phyloP scores from a whole-genome alignment of 2,888 invertebrate species.

The Caenorhabditis sp. region DNA sequence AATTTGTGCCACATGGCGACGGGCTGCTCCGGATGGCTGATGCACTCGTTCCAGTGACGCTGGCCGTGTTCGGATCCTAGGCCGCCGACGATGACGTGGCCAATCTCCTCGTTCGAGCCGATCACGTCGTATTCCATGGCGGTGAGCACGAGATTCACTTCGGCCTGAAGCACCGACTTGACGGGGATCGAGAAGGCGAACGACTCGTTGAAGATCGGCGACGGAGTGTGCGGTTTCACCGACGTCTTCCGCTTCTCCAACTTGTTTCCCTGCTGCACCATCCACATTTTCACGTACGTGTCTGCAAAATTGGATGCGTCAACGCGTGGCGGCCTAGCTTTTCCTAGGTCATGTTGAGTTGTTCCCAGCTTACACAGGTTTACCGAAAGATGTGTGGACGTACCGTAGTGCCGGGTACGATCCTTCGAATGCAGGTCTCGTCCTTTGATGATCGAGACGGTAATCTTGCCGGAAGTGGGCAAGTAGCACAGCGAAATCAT shows the following conservation, averaged over 20 bases:
- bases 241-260: slow-evolving; percentile 78
- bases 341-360: too few relatives aligned
- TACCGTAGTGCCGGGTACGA: slow-evolving; percentile 60
- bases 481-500: slow-evolving; percentile 93
- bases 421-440: slow-evolving; percentile 86
- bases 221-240: slow-evolving; percentile 73
- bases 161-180: slow-evolving; percentile 67
- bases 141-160: slow-evolving; percentile 76
- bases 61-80: slow-evolving; percentile 73
- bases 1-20: slow-evolving; percentile 77
- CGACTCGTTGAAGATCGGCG: slow-evolving; percentile 78
- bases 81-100: slow-evolving; percentile 76
- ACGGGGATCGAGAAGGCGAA: slow-evolving; percentile 77
- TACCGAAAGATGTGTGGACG: too few relatives aligned
- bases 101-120: slow-evolving; percentile 77
- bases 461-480: slow-evolving; percentile 92
- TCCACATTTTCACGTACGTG: slow-evolving; percentile 79
- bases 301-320: slow-evolving; percentile 64
- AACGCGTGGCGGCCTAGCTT: slow-evolving; percentile 7
- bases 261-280: slow-evolving; percentile 78
- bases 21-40: slow-evolving; percentile 75
- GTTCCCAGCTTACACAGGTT: too few relatives aligned
- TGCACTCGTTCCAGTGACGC: slow-evolving; percentile 76
- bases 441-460: slow-evolving; percentile 92
- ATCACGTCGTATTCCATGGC: slow-evolving; percentile 79